Evolutionary conservation across 1,140 invertebrate species (phyloP).

Genomic region (Macrobrachium nipponense): DNA sequence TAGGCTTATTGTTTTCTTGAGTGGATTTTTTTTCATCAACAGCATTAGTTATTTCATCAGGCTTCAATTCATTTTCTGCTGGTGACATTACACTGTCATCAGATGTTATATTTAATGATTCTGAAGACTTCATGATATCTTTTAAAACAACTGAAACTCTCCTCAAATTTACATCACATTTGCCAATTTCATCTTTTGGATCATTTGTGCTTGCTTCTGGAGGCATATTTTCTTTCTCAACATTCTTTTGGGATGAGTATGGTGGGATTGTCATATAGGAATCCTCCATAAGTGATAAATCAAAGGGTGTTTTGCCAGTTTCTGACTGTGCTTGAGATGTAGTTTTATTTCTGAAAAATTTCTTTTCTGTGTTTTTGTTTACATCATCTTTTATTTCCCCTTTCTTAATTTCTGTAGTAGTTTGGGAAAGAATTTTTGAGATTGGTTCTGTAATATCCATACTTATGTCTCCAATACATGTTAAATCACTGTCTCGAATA

Average conservation of each 20-base stretch:
- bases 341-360: slow-evolving; percentile 32
- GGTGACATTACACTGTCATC: no score
- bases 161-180: neutral
- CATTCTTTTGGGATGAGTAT: slow-evolving; percentile 23
- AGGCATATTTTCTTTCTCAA: slow-evolving; percentile 53
- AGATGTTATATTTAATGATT: no score
- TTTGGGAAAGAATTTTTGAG: slow-evolving; percentile 8
- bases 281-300: slow-evolving; percentile 37
- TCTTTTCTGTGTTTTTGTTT: slow-evolving; percentile 22
- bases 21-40: no score
- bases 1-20: no score
- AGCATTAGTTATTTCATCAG: no score
- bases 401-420: neutral
- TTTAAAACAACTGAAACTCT: slow-evolving; percentile 37
- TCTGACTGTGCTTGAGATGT: slow-evolving; percentile 1
- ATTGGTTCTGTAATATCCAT: slow-evolving; percentile 55
- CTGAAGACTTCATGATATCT: slow-evolving; percentile 38
- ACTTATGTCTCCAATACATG: slow-evolving; percentile 34
- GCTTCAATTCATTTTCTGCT: no score
- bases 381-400: neutral
- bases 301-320: slow-evolving; percentile 38
- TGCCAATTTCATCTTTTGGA: neutral
- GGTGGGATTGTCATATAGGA: slow-evolving; percentile 20
- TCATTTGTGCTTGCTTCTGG: slow-evolving; percentile 1
- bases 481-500: slow-evolving; percentile 26